Base-by-base conservation (phyloP, 2,888 invertebrate species). In the Pseudoips prasinana region DNA sequence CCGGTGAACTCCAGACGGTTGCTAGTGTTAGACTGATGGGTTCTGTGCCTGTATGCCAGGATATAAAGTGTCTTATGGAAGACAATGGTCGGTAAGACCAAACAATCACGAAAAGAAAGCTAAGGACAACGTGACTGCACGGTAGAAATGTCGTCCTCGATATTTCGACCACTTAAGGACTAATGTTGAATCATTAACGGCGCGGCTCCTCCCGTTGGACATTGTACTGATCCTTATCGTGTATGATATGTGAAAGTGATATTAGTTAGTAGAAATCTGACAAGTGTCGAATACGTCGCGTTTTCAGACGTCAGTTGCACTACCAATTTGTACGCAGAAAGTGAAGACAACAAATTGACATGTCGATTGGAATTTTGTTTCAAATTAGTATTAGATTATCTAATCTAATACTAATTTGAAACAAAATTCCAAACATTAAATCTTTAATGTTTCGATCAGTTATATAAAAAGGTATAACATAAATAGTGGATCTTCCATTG, bases 61-160 rank as follows among this genome's bases (percentile, higher is more conserved):
- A 86, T 88, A 84, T 88, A 88, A 87, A 86, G 80, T 74, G 73
- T 80, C 79, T 74, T 78, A 58, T 63, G 65, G 71, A 78, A 69
- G 70, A 83, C 85, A 85, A 84, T 83, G 59, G 82, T 56, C 80
- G 82, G 75, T 64, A 63, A 76, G 68, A 79, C 76, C 78, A 83
- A 86, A 79, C 68, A 68, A 57, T 68, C 64, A 70, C 65, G 73
- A 69, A 86, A 88, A 85, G 87, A 88, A 87, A 88, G 87, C 73
- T 75, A 64, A 73, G 76, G 73, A 73, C 79, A 81, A 82, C 86
- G 87, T 86, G 87, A 85, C 79, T 56, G 73, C 55, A 58, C 62
- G 64, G 64, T 78, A 77, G 78, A 83, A 84, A 85, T 78, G 72
- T 67, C 70, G 84, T 45, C 85, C 86, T 68, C 74, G 67, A 74